Conservation (phyloP, 2,888 invertebrate genomes). For the Masnerella sp. region DNA sequence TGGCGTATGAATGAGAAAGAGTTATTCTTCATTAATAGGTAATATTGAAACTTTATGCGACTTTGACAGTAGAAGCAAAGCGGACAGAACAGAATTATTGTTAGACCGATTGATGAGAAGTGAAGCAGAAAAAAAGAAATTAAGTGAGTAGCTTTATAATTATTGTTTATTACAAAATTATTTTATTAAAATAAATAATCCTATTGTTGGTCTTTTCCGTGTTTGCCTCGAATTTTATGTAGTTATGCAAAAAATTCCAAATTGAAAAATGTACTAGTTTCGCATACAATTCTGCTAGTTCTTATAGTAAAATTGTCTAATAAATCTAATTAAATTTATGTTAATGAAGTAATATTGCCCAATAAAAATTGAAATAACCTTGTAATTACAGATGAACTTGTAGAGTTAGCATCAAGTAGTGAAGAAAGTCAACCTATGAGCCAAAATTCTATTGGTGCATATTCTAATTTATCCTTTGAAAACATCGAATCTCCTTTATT, state of each 20-base stretch:
- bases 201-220: not conserved
- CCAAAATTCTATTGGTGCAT: not conserved
- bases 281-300: not conserved
- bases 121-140: constrained; percentile 19
- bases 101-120: constrained; percentile 13
- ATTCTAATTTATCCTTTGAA: constrained; percentile 9
- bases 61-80: not conserved
- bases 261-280: not conserved
- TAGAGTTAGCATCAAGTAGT: constrained; percentile 16
- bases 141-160: constrained; percentile 13
- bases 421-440: constrained; percentile 5
- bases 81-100: constrained; percentile 1
- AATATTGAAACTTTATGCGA: constrained; percentile 13
- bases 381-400: constrained; percentile 1
- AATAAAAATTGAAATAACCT: not conserved
- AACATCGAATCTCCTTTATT: not conserved
- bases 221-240: not conserved
- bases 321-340: not conserved
- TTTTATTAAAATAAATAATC: not conserved
- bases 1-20: not conserved
- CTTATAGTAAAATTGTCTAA: not conserved
- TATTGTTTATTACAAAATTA: not conserved
- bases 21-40: constrained; percentile 5
- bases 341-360: not conserved
- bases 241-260: too few relatives aligned